These are phyloP conservation scores for Scophthalmus maximus DNA, from an alignment of 2,113 vertebrate species.

Conservation along the genomic window DNA sequence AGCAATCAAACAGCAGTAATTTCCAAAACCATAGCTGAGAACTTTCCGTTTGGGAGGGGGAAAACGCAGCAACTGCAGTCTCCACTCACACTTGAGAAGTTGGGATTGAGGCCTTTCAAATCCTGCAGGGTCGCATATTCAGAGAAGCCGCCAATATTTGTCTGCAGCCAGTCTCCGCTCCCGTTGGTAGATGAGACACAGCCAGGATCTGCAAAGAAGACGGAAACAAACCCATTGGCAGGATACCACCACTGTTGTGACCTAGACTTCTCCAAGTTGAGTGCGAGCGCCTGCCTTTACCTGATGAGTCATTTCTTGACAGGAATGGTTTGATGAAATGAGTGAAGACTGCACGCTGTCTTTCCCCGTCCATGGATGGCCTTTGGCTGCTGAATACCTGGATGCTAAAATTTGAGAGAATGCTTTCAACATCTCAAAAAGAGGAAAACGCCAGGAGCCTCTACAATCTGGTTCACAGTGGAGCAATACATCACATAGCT, in stretches of 20 bases:
- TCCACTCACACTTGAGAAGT: constrained; percentile 65
- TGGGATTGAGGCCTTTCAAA: constrained; percentile 56
- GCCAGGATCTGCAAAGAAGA: constrained; percentile 50
- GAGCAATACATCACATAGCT: neutral
- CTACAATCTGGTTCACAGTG: neutral
- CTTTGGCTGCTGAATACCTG: constrained; percentile 42
- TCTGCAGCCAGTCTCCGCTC: constrained; percentile 46
- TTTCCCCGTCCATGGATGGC: constrained; percentile 36
- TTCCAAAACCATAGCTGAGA: neutral
- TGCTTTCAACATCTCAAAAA: constrained; percentile 5
- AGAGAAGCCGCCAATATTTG: constrained; percentile 60
- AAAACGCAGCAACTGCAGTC: neutral
- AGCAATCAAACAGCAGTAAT: neutral
- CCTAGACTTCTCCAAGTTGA: neutral
- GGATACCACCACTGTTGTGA: no score
- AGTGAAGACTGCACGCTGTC: constrained; percentile 41
- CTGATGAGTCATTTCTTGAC: constrained; percentile 43
- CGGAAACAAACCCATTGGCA: neutral
- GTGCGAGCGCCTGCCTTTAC: constrained; percentile 24
- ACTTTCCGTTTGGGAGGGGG: neutral
- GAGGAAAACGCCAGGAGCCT: neutral
- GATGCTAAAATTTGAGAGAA: constrained; percentile 48
- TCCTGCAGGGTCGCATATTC: constrained; percentile 39
- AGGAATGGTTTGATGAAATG: constrained; percentile 68
- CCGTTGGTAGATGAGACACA: constrained; percentile 35